A percentile compares a stretch with the other conserved stretches of the same genome.
These are phyloP conservation scores for Cryptus viduatorius DNA, from an alignment of 2,888 invertebrate genomes.

Conservation along the genomic window DNA sequence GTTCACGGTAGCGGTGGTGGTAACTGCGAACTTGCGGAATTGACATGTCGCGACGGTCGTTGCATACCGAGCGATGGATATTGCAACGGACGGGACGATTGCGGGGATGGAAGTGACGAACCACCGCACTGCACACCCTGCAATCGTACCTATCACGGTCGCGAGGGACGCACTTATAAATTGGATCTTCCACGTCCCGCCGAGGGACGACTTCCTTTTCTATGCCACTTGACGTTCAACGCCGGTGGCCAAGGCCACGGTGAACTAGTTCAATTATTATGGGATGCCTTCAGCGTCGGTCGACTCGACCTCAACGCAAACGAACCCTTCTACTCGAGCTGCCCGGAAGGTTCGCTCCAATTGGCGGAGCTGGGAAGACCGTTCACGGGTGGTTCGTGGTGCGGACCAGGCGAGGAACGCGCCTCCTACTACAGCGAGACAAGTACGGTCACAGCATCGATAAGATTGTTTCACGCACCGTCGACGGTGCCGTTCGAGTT, in stretches of 20 bases:
- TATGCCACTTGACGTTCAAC: conserved; percentile 96
- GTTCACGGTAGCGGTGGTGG: conserved; percentile 65
- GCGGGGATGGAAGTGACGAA: conserved; percentile 94
- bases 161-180: conserved; percentile 89
- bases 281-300: conserved; percentile 95
- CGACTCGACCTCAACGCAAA: conserved; percentile 90
- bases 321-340: conserved; percentile 88
- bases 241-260: conserved; percentile 95
- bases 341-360: conserved; percentile 95
- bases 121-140: conserved; percentile 92
- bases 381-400: conserved; percentile 96
- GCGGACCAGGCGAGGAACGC: conserved; percentile 92
- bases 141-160: conserved; percentile 96
- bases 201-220: conserved; percentile 92
- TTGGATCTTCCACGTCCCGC: conserved; percentile 91
- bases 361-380: conserved; percentile 94
- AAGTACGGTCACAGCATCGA: conserved; percentile 94
- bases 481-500: conserved; percentile 92
- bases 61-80: conserved; percentile 94
- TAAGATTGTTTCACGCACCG: conserved; percentile 91
- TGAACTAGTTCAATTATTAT: conserved; percentile 95
- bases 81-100: conserved; percentile 94
- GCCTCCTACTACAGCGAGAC: conserved; percentile 96
- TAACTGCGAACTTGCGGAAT: conserved; percentile 92
- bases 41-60: conserved; percentile 90